Conservation (phyloP, 2,113 vertebrate genomes). For the Sylvia atricapilla region DNA sequence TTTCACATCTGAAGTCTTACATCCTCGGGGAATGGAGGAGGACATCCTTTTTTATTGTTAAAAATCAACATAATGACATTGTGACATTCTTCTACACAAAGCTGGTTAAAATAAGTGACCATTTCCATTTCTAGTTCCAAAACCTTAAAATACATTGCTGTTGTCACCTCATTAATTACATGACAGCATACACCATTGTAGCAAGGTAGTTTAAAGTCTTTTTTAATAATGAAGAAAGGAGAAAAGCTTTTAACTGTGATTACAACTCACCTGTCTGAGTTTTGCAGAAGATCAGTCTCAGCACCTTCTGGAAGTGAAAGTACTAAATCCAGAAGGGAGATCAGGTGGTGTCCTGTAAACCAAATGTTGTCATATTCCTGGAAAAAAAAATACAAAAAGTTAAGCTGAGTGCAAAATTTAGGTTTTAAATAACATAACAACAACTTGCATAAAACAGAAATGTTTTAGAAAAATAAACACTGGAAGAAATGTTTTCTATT, state of each 20-base stretch:
- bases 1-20: background rate
- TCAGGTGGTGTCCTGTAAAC: slow-evolving; percentile 82
- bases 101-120: background rate
- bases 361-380: slow-evolving; percentile 72
- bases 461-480: background rate
- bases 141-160: background rate
- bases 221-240: background rate
- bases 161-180: background rate
- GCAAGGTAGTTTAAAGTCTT: background rate
- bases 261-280: slow-evolving; percentile 84
- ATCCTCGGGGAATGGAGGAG: background rate
- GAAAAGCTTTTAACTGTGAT: background rate
- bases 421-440: background rate
- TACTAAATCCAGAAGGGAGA: slow-evolving; percentile 79
- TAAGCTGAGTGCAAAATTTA: background rate
- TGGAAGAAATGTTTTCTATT: background rate
- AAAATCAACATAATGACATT: background rate
- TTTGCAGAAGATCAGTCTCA: slow-evolving; percentile 87
- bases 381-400: slow-evolving; percentile 9
- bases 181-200: background rate
- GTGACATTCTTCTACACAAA: background rate
- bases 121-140: background rate
- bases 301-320: slow-evolving; percentile 84
- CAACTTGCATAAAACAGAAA: background rate
- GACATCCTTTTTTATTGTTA: background rate